These are phyloP conservation scores for Cromileptes altivelis DNA, from an alignment of 2,113 vertebrate species.

Conservation along the genomic window DNA sequence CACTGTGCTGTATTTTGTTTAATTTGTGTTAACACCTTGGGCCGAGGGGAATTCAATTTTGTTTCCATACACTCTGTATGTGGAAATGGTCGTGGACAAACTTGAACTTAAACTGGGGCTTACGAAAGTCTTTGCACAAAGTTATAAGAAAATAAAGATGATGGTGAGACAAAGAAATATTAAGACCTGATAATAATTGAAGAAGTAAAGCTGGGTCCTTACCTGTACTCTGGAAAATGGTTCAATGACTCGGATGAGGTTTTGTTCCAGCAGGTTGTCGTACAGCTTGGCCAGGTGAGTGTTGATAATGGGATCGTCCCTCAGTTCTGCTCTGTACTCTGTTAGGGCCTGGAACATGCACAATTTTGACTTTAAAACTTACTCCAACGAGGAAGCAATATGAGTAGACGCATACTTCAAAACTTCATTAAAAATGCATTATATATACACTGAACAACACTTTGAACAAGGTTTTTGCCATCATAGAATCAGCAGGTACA, in stretches of 20 bases:
- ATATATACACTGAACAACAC: neutral
- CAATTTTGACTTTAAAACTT: neutral
- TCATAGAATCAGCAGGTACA: neutral
- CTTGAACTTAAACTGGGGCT: no score
- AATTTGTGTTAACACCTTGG: no score
- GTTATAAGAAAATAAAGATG: no score
- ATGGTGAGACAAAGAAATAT: neutral
- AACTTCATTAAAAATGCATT: no score
- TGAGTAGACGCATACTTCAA: neutral
- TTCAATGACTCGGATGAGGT: conserved; percentile 98
- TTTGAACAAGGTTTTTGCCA: neutral
- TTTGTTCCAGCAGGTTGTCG: conserved; percentile 98
- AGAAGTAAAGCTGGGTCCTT: neutral
- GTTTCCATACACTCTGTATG: no score
- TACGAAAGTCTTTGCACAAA: no score
- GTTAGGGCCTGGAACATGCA: conserved; percentile 89
- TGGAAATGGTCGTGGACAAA: no score
- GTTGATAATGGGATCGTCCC: conserved; percentile 97
- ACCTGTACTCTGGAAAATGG: conserved; percentile 99
- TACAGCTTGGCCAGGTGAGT: conserved; percentile 97
- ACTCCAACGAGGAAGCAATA: neutral
- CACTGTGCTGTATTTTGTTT: no score
- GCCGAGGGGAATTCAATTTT: no score
- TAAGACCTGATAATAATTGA: neutral
- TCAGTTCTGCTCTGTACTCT: conserved; percentile 96